Evolutionary conservation across 2,888 invertebrate species (phyloP).

Genomic region (Plemyria rubiginata): DNA sequence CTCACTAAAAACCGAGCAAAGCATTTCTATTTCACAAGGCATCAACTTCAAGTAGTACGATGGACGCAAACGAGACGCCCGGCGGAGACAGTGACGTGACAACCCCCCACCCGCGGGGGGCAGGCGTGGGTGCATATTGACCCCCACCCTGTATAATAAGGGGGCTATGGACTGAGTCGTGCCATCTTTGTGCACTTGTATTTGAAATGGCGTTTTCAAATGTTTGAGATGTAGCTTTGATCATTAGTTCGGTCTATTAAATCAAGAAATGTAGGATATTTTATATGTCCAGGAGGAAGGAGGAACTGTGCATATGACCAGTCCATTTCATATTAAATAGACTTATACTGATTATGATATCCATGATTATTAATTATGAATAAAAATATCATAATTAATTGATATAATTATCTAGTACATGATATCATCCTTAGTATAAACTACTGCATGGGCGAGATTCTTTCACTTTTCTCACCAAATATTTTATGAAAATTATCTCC

Average conservation of each 20-base stretch:
- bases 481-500: too few species aligned
- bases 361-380: too few species aligned
- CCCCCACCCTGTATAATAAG: conserved; percentile 75
- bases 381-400: too few species aligned
- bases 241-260: conserved; percentile 24
- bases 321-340: neutral
- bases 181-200: conserved; percentile 69
- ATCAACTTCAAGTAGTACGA: conserved; percentile 72
- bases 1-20: conserved; percentile 37
- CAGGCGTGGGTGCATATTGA: conserved; percentile 62
- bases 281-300: too few species aligned
- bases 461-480: too few species aligned
- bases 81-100: conserved; percentile 83
- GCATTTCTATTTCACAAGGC: conserved; percentile 66
- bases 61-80: conserved; percentile 79
- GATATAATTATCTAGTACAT: too few species aligned
- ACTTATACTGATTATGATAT: too few species aligned
- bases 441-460: too few species aligned
- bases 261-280: conserved; percentile 25
- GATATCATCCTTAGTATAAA: too few species aligned
- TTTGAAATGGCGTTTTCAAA: conserved; percentile 41
- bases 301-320: neutral
- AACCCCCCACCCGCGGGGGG: conserved; percentile 44
- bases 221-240: conserved; percentile 31
- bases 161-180: conserved; percentile 71